phyloP scores from a whole-genome alignment of 1,140 invertebrate species.

The Apis laboriosa region DNA sequence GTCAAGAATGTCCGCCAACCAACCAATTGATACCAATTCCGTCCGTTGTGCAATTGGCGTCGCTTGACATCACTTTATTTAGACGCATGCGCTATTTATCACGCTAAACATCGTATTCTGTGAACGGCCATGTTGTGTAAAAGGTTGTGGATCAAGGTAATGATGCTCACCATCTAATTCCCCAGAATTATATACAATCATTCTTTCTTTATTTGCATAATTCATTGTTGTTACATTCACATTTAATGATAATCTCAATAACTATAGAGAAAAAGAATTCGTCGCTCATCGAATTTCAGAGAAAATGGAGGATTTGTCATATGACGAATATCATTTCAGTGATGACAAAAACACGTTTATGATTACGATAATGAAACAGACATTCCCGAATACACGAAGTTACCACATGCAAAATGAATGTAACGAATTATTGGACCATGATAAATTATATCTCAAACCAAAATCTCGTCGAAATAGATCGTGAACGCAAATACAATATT shows the following conservation, averaged over 20 bases:
- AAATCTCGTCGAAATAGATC: neutral
- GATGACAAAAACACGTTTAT: too few species aligned
- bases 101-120: slow-evolving; percentile 28
- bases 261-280: neutral
- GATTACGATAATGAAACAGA: neutral
- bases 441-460: neutral
- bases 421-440: neutral
- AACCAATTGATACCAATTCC: slow-evolving; percentile 69
- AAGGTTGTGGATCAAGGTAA: slow-evolving; percentile 55
- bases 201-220: neutral
- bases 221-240: neutral
- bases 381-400: slow-evolving; percentile 12
- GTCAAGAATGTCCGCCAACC: slow-evolving; percentile 45
- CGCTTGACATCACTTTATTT: slow-evolving; percentile 67
- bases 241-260: neutral
- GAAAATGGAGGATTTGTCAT: neutral
- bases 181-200: too few species aligned
- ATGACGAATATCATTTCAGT: neutral
- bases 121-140: slow-evolving; percentile 32
- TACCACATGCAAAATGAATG: neutral
- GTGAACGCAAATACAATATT: neutral
- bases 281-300: neutral
- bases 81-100: slow-evolving; percentile 28
- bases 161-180: neutral
- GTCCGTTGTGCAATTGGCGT: slow-evolving; percentile 63